Conservation (phyloP, 37 sponge, comb jelly and placozoan genomes). For the Theonella swinhoei region DNA sequence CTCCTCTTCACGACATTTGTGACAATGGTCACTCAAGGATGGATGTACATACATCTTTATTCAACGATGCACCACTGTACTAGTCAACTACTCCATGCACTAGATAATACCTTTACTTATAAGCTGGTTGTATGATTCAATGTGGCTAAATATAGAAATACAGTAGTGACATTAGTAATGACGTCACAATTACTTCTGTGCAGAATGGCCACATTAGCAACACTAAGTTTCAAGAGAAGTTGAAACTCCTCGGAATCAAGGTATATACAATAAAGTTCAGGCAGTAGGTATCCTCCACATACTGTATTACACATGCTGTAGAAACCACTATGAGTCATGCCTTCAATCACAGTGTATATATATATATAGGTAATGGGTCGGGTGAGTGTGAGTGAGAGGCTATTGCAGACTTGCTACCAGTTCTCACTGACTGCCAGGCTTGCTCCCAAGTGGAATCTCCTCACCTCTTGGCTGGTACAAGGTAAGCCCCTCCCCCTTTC, state of each 20-base stretch:
- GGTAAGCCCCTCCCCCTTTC: conserved; percentile 50
- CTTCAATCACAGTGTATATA: background rate
- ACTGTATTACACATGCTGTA: background rate
- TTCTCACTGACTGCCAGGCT: conserved; percentile 75
- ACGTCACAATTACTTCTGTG: too few species aligned
- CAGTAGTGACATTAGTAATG: too few species aligned
- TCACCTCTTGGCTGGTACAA: conserved; percentile 59
- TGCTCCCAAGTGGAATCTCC: conserved; percentile 86
- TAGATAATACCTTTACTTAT: too few species aligned
- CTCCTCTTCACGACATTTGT: background rate
- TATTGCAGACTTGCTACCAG: conserved; percentile 57
- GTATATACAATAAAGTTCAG: background rate
- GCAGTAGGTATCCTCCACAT: background rate
- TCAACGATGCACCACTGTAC: too few species aligned
- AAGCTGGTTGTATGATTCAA: too few species aligned
- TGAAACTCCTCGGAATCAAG: conserved; percentile 2
- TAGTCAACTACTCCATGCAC: too few species aligned
- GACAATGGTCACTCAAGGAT: background rate
- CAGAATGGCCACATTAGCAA: background rate
- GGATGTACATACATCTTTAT: too few species aligned
- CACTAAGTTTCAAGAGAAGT: background rate
- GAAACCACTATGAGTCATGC: background rate
- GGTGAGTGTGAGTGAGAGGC: background rate
- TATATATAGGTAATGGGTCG: background rate
- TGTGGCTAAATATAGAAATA: too few species aligned